Evolutionary conservation across 1,140 invertebrate species (phyloP), one percentile per base, ranked within the genome.

Genomic region (Dendrolimus kikuchii): DNA sequence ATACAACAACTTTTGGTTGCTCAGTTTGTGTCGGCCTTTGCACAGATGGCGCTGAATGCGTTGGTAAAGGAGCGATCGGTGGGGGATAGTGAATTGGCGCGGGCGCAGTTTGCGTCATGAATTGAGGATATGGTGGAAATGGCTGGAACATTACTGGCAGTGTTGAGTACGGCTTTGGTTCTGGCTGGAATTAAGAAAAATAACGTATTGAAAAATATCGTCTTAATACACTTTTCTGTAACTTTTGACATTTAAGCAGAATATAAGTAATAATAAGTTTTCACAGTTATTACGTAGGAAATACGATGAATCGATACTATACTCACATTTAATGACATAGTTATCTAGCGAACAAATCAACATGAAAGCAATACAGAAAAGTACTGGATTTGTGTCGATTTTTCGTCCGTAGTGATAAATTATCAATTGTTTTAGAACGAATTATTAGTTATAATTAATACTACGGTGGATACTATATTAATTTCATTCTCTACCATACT

Each of bases 111-210:
- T 79, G 81, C 40, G 71, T 60, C 9, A 84, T 68, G 54, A 77
- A 81, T 42, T 71, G 79, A 0, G 76, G 77, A 42, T 81, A 84
- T 6, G 82, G 79, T 8, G 80, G 61, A 46, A 83, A 83, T 9
- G 78, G 80, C 53, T 81, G 80, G 51, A 79, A 83, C 76, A 83
- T 83, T 51, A 83, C 67, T 56, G 78, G 80, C 49, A 86, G 62
- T 7, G 77, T 78, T 39, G 79, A 66, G 49, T 85, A 85, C 3
- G 72, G 74, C 49, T 85, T 85, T 46, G 72, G 64, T 60, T 85
- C 81, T 44, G 75, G 77, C 78, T 81, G 74, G 39, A 68, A 54
- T 46, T 23, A 37, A 55, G 7, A 5, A 38, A 47, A 38, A 46
- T 50, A 40, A 2, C 4, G 9, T 5, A 6, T 6, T 36, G 6